These are phyloP conservation scores for Bibio marci DNA, from an alignment of 2,888 invertebrate genomes.

Conservation along the genomic window DNA sequence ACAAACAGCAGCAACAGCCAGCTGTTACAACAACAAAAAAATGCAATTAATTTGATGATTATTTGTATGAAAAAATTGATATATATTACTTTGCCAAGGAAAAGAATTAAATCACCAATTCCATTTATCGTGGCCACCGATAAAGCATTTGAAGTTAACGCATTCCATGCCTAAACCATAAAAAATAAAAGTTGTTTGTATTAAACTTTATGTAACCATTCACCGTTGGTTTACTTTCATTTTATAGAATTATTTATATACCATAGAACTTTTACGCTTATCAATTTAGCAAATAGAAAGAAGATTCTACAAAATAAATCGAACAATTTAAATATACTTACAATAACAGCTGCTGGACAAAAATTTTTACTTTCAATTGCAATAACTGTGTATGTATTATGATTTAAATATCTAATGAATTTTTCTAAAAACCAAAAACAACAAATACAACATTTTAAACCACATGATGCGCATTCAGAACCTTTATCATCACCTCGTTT, in stretches of 20 bases:
- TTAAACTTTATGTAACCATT: too few relatives aligned
- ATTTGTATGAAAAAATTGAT: too few relatives aligned
- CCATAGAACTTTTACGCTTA: too few relatives aligned
- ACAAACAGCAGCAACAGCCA: slow-evolving; percentile 61
- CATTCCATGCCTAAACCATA: slow-evolving; percentile 58
- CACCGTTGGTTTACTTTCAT: too few relatives aligned
- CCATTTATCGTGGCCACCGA: slow-evolving; percentile 86
- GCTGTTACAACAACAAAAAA: background rate
- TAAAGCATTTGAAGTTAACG: slow-evolving; percentile 63
- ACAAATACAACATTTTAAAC: slow-evolving; percentile 68
- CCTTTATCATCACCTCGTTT: slow-evolving; percentile 50
- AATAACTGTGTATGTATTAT: slow-evolving; percentile 88
- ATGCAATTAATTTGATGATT: slow-evolving; percentile 20
- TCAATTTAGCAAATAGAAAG: too few relatives aligned
- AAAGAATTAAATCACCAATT: slow-evolving; percentile 82
- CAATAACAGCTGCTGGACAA: slow-evolving; percentile 77
- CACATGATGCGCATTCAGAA: slow-evolving; percentile 56
- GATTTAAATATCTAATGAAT: slow-evolving; percentile 80
- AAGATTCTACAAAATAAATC: too few relatives aligned
- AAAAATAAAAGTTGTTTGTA: slow-evolving; percentile 3
- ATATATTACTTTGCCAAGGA: slow-evolving; percentile 49
- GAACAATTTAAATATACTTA: slow-evolving; percentile 30
- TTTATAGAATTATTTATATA: too few relatives aligned
- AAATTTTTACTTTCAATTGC: slow-evolving; percentile 84
- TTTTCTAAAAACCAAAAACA: slow-evolving; percentile 84